These are phyloP conservation scores for Rhabdomys pumilio DNA, from an alignment of 2,797 vertebrate species.

Conservation along the genomic window DNA sequence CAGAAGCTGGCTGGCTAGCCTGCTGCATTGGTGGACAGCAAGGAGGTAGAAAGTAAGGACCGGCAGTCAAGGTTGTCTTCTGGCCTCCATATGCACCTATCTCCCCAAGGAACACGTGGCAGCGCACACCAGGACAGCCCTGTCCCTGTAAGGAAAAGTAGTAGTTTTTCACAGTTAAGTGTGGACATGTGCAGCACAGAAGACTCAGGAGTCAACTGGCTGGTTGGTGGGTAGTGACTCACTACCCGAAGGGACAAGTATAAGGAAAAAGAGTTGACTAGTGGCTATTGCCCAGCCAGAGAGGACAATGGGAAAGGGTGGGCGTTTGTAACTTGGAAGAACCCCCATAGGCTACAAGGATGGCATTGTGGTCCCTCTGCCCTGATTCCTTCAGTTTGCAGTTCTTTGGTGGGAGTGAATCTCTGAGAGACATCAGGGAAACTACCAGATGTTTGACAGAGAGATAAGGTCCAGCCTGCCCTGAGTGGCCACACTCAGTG, in stretches of 20 bases:
- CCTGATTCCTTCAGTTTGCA: not conserved
- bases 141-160: not conserved
- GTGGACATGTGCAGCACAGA: not conserved
- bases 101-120: not conserved
- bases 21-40: not conserved
- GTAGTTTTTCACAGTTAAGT: not conserved
- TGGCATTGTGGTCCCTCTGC: not conserved
- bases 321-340: not conserved
- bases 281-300: not conserved
- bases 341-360: not conserved
- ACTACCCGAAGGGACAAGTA: not conserved
- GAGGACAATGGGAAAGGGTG: not conserved
- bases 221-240: fast-evolving
- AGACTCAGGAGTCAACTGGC: not conserved
- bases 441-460: not conserved
- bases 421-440: not conserved
- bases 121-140: not conserved
- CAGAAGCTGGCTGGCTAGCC: not conserved
- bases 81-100: too few species aligned
- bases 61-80: not conserved
- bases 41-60: too few species aligned
- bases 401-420: not conserved
- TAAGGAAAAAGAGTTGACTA: not conserved
- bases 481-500: not conserved
- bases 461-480: not conserved